phyloP scores from a whole-genome alignment of 1,140 invertebrate species.

The roundworm (Caenorhabditis elegans) region WBcel235 BX284606.5:3668001-3668500 shows the following conservation, averaged over 20 bases:
- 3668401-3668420: neutral
- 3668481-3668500: slow-evolving; percentile 1
- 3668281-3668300: neutral
- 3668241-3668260: neutral
- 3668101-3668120: slow-evolving; percentile 25
- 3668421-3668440: neutral
- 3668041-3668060: too few species aligned
- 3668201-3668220: neutral
- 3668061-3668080: too few species aligned
- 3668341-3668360: slow-evolving; percentile 20
- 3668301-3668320: neutral
- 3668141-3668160: slow-evolving; percentile 13
- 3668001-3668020: too few species aligned
- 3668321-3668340: neutral
- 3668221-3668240: slow-evolving; percentile 18
- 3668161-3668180: neutral
- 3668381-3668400: neutral
- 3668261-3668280: neutral
- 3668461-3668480: too few species aligned
- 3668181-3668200: neutral
- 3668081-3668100: too few species aligned
- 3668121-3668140: neutral
- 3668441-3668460: neutral
- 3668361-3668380: neutral
- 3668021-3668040: too few species aligned